Base-by-base conservation (phyloP, 2,113 vertebrate species). In the Clarias magur region DNA sequence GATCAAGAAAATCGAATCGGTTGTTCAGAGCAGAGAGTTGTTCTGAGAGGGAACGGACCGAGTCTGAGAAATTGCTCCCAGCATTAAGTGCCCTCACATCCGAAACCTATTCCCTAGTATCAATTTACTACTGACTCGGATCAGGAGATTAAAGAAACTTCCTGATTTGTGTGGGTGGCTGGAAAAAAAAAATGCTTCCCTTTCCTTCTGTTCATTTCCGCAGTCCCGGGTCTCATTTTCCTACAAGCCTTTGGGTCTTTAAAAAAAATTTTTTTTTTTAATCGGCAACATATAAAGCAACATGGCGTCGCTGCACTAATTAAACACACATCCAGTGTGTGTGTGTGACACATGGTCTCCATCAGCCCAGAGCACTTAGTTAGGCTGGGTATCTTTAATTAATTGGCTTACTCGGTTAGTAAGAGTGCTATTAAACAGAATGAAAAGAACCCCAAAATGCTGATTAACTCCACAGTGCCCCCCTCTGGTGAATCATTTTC, bases 391-490 rank as follows among this genome's bases (percentile, higher is more conserved):
- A 72, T 82, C 68, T 56, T 54, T 83, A 65, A 65, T 82, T 81
- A 38, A 48, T 30, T 53, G 42, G 19, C 16, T 79, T 54, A 54
- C 70, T 76, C 2, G 38, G n/a, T 21, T 59, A 54, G 60, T 27
- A 57, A 17, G 38, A 60, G 48, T 38, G 13, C 53, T 27, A 25
- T 76, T 84, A 3, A 30, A 56, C 16, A 34, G 27, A 84, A 59
- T 62, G 9, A 6, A 13, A 67, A 4, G 38, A 63, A 67, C 25
- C 53, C 86, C 56, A 83, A 48, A 34, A 7, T 83, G 27, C 56
- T 57, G 53, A 12, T 86, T 75, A 54, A 82, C 86, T 65, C 57
- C 13, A 83, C 48, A 57, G 21, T 80, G 89, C 68, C 89, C 30
- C 70, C 86, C 62, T 38, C 59, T 88, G 89, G 86, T 81, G 13